Conservation (phyloP, 1,140 invertebrate genomes). For the Anoplolepis gracilipes region DNA sequence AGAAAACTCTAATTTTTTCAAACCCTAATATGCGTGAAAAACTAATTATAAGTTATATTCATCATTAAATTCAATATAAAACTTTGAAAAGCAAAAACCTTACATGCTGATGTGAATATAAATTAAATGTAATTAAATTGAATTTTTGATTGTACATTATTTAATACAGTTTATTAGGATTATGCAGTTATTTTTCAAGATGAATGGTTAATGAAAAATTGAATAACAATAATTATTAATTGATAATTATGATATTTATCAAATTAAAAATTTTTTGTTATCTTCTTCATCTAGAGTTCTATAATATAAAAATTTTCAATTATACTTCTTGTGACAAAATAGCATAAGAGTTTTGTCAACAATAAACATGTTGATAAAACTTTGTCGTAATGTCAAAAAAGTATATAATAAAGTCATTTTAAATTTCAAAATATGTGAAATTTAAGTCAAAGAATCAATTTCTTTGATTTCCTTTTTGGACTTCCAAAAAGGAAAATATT, state of each 20-base stretch:
- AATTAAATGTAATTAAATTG: slow-evolving; percentile 17
- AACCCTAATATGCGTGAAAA: background rate
- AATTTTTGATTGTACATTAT: slow-evolving; percentile 17
- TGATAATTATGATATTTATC: slow-evolving; percentile 5
- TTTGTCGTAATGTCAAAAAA: slow-evolving; percentile 23
- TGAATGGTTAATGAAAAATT: background rate
- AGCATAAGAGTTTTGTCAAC: slow-evolving; percentile 4
- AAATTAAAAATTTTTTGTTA: slow-evolving; percentile 10
- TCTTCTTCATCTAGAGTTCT: background rate
- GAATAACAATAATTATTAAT: background rate
- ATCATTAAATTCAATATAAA: slow-evolving; percentile 1
- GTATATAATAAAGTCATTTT: slow-evolving; percentile 1
- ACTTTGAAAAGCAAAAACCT: background rate
- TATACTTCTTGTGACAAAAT: slow-evolving; percentile 18
- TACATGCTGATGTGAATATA: background rate
- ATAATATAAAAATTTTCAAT: background rate
- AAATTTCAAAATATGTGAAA: slow-evolving; percentile 7
- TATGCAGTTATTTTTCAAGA: slow-evolving; percentile 3
- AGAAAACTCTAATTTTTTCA: slow-evolving; percentile 26
- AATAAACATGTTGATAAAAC: slow-evolving; percentile 2
- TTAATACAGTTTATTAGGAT: slow-evolving; percentile 6
- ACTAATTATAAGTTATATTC: slow-evolving; percentile 19
- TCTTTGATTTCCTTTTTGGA: background rate
- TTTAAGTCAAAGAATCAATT: background rate
- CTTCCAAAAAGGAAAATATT: background rate